Conservation (phyloP, 2,113 vertebrate genomes). For the Parotia lawesii region DNA sequence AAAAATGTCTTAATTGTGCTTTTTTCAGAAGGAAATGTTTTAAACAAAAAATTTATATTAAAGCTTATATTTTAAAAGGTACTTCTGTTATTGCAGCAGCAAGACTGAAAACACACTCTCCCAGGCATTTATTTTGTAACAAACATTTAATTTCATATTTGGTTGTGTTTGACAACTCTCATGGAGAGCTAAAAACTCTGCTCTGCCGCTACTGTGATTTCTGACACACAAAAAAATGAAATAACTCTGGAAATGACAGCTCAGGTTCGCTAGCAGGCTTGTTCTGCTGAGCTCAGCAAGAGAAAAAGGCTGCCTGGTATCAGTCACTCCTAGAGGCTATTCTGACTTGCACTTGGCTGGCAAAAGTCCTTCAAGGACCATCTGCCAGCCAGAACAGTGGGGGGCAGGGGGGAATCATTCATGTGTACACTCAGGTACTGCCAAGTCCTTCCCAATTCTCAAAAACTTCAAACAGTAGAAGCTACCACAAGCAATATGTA, state of each 20-base stretch:
- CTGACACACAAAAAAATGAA: neutral
- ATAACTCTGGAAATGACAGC: neutral
- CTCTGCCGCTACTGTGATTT: neutral
- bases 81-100: neutral
- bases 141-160: neutral
- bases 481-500: neutral
- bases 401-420: neutral
- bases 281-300: constrained; percentile 24
- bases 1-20: neutral
- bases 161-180: neutral
- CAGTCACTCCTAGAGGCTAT: neutral
- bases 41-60: neutral
- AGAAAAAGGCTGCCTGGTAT: neutral
- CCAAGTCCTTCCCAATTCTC: neutral
- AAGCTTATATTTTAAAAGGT: neutral
- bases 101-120: neutral
- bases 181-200: neutral
- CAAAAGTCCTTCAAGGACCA: constrained; percentile 10
- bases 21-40: neutral
- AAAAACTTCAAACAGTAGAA: neutral
- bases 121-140: neutral
- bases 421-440: neutral
- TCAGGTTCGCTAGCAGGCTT: neutral
- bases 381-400: neutral
- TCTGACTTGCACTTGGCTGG: constrained; percentile 7